Percentiles rank a stretch among this genome's conserved stretches.
Conservation (phyloP, 1,140 invertebrate species). For the Bombus huntii region DNA sequence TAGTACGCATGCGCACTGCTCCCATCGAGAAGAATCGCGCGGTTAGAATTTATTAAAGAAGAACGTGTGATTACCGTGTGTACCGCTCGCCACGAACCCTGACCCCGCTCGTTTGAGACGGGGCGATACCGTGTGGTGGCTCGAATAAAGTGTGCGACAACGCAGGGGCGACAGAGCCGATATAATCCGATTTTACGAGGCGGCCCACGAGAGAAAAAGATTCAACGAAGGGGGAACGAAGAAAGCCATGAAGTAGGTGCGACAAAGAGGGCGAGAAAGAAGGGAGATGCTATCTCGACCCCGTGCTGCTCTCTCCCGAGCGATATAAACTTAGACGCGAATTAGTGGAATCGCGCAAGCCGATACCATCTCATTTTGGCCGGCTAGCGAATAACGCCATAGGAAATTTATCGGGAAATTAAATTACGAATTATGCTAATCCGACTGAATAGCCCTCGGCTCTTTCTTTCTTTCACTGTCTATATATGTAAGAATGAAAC, state of each 20-base stretch:
- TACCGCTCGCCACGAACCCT: slow-evolving; percentile 41
- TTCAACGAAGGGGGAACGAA: slow-evolving; percentile 13
- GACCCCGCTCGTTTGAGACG: slow-evolving; percentile 41
- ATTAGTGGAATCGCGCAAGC: slow-evolving; percentile 75
- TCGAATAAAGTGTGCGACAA: slow-evolving; percentile 67
- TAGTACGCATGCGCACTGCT: background rate
- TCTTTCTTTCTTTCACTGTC: background rate
- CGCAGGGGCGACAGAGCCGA: slow-evolving; percentile 63
- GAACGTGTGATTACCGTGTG: slow-evolving; percentile 14
- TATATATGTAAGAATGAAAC: background rate
- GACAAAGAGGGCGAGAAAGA: background rate
- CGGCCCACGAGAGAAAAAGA: slow-evolving; percentile 50
- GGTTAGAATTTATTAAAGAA: slow-evolving; percentile 7
- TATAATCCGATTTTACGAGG: slow-evolving; percentile 75
- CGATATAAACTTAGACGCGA: slow-evolving; percentile 80
- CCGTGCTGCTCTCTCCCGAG: slow-evolving; percentile 55
- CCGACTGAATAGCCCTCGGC: slow-evolving; percentile 8
- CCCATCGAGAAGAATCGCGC: background rate
- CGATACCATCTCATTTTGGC: slow-evolving; percentile 75
- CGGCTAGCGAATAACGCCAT: slow-evolving; percentile 52
- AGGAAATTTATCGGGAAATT: slow-evolving; percentile 78
- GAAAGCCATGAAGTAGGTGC: slow-evolving; percentile 3
- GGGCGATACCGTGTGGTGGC: slow-evolving; percentile 56
- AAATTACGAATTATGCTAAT: slow-evolving; percentile 80
- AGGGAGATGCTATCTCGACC: slow-evolving; percentile 73